Evolutionary conservation across 1,140 invertebrate species (phyloP), one percentile per base, ranked within the genome.

Genomic region (Pantala flavescens): DNA sequence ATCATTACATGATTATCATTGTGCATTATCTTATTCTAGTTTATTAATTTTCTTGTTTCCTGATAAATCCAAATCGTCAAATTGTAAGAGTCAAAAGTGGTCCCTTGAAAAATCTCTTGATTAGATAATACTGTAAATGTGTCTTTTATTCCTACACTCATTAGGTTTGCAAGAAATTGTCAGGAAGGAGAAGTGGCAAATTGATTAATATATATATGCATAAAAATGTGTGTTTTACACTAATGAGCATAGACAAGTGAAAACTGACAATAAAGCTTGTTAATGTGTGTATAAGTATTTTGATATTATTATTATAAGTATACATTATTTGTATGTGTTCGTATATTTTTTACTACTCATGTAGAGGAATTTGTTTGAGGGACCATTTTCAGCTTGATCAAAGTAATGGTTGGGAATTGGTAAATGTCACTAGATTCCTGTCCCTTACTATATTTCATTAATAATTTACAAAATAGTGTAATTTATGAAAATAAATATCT

Each of bases 241-340:
- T 19, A 1, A 3, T 63, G 14, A 21, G 12, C 14, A 21, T 12
- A 19, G 49, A 36, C 49, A 14, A 63, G 49, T 63, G 49, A 63
- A 63, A 63, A 19, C n/a, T 63, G 49, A 63, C 49, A 63, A 63
- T 63, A 63, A 63, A 63, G 49, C 49, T 63, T 63, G 49, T 63
- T 63, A 63, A 21, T 63, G 49, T 63, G 49, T 21, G n/a, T 63
- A 21, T 63, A 63, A 63, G 49, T 63, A 63, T 19, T 63, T 63
- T 16, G 49, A 21, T 63, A 63, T 63, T 63, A n/a, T 49, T 49
- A 49, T 11, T 49, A 49, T 49, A 49, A 49, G 43, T 49, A 49
- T 11, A 49, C 43, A 49, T 49, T 11, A 11, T 49, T 49, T 49
- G 43, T 49, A 49, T 49, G 43, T 49, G 43, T 49, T 49, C 16